phyloP scores from a whole-genome alignment of 2,113 vertebrate species.

The Erythrocebus patas region DNA sequence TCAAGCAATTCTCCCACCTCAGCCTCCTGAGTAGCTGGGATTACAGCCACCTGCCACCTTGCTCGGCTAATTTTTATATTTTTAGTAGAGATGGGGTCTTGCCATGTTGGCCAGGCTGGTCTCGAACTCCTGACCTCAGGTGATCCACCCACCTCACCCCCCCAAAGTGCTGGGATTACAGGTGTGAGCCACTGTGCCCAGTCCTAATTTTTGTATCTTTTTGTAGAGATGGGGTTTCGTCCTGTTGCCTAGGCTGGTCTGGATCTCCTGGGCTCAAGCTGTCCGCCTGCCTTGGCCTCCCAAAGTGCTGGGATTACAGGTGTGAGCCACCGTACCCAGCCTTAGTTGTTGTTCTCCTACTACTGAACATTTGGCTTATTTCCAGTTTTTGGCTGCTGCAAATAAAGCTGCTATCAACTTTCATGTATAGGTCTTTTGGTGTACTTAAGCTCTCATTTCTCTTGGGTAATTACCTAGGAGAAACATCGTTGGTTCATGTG shows the following conservation, averaged over 20 bases:
- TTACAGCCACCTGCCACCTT: not conserved
- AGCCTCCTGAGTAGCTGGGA: not conserved
- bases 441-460: too few relatives aligned
- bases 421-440: too few relatives aligned
- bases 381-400: not conserved
- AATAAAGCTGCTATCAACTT: too few relatives aligned
- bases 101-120: not conserved
- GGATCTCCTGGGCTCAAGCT: not conserved
- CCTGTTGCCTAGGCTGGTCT: not conserved
- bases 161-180: not conserved
- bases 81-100: not conserved
- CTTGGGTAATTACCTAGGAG: not conserved
- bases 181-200: not conserved
- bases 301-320: not conserved
- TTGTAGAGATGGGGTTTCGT: not conserved
- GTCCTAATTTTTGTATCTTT: not conserved
- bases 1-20: not conserved
- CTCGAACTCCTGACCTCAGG: not conserved
- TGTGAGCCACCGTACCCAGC: not conserved
- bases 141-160: not conserved
- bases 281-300: not conserved
- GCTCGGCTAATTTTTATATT: not conserved
- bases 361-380: not conserved
- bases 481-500: not conserved
- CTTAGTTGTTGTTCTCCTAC: too few relatives aligned